Conservation (phyloP, 2,797 vertebrate genomes). For the Eulemur rubriventer region DNA sequence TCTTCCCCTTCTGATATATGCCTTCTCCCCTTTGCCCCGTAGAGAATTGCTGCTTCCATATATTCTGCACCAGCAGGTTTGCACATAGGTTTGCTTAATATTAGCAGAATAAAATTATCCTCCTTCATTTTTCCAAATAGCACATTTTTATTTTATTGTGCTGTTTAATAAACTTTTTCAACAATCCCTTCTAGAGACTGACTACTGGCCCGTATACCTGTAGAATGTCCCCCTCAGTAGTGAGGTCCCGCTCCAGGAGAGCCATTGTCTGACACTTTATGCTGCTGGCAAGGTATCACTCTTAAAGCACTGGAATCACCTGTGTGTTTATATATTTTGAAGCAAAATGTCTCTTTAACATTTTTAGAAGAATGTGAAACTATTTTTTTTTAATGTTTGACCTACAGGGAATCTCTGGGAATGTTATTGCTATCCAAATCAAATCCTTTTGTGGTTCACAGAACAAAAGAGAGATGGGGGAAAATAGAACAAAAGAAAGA, state of each 20-base stretch:
- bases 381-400: constrained; percentile 48
- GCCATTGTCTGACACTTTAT: not conserved
- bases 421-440: constrained; percentile 51
- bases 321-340: constrained; percentile 10
- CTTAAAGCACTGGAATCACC: not conserved
- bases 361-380: constrained; percentile 49
- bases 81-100: constrained; percentile 5
- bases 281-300: constrained; percentile 16
- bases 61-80: not conserved
- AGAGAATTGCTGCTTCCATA: not conserved
- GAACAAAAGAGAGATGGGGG: not conserved
- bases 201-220: not conserved
- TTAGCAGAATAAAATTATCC: not conserved
- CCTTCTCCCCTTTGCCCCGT: not conserved
- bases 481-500: constrained; percentile 29
- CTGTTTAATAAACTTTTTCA: not conserved
- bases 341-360: constrained; percentile 38
- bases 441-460: constrained; percentile 52
- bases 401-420: constrained; percentile 1
- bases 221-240: not conserved
- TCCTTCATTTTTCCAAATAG: not conserved
- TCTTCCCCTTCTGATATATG: not conserved
- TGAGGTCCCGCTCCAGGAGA: not conserved
- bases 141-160: not conserved
- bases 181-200: not conserved